These are phyloP conservation scores for Sinocyclocheilus maitianheensis DNA, from an alignment of 2,113 vertebrate species.

Conservation along the genomic window DNA sequence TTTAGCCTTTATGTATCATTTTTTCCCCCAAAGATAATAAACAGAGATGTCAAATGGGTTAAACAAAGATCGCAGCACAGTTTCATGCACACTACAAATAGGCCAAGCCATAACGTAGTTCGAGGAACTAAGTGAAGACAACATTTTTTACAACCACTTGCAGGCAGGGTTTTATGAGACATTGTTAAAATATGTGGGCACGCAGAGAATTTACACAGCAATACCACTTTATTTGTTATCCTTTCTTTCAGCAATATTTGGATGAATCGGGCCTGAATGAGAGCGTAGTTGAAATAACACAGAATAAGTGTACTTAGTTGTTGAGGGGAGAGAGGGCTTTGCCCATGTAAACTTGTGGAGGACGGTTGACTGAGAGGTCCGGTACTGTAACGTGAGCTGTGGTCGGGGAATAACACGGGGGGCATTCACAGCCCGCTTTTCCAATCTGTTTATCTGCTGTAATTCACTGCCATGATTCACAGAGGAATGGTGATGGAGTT, in stretches of 20 bases:
- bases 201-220: slow-evolving; percentile 59
- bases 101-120: not conserved
- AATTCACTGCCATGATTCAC: slow-evolving; percentile 67
- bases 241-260: slow-evolving; percentile 74
- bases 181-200: slow-evolving; percentile 58
- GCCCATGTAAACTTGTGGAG: slow-evolving; percentile 71
- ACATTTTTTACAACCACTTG: slow-evolving; percentile 53
- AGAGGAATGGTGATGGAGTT: slow-evolving; percentile 44
- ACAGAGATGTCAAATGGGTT: slow-evolving; percentile 12
- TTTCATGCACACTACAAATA: slow-evolving; percentile 8
- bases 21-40: not conserved
- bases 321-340: slow-evolving; percentile 60
- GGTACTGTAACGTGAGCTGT: slow-evolving; percentile 69
- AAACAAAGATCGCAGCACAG: slow-evolving; percentile 21
- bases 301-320: slow-evolving; percentile 69
- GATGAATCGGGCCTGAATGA: slow-evolving; percentile 68
- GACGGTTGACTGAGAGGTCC: slow-evolving; percentile 66
- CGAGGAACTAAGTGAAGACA: slow-evolving; percentile 21
- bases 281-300: slow-evolving; percentile 73
- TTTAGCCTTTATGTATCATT: not conserved
- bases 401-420: slow-evolving; percentile 69
- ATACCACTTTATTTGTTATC: slow-evolving; percentile 72
- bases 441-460: slow-evolving; percentile 71
- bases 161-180: slow-evolving; percentile 54
- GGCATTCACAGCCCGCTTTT: slow-evolving; percentile 66